A percentile compares a stretch with the other conserved stretches of the same genome.
Evolutionary conservation across 2,797 vertebrate species (phyloP).

Genomic region (Amblyraja radiata): DNA sequence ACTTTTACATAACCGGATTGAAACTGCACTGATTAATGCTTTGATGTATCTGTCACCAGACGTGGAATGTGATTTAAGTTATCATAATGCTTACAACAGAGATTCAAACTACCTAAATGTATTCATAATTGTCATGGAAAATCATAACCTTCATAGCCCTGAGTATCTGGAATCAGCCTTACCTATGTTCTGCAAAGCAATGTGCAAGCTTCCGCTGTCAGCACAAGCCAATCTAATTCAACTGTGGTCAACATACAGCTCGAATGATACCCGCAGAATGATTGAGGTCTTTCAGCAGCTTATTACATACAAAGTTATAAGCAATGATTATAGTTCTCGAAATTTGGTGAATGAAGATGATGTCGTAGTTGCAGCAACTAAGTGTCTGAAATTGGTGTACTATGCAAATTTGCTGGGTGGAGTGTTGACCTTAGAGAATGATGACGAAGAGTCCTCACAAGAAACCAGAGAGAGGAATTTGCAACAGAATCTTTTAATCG

Average conservation of each 20-base stretch:
- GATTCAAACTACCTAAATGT: conserved; percentile 93
- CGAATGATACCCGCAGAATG: conserved; percentile 79
- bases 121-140: conserved; percentile 95
- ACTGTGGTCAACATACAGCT: conserved; percentile 79
- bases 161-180: conserved; percentile 93
- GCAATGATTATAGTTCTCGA: conserved; percentile 84
- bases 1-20: conserved; percentile 79
- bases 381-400: conserved; percentile 95
- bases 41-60: conserved; percentile 91
- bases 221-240: conserved; percentile 78
- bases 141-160: conserved; percentile 92
- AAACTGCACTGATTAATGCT: conserved; percentile 88
- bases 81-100: conserved; percentile 85
- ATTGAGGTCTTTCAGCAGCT: conserved; percentile 98
- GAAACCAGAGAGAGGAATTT: conserved; percentile 84
- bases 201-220: conserved; percentile 86
- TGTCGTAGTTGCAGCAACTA: conserved; percentile 87
- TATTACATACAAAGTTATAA: conserved; percentile 96
- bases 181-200: conserved; percentile 92
- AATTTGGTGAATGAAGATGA: conserved; percentile 92
- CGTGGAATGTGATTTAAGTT: conserved; percentile 92
- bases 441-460: conserved; percentile 80
- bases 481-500: conserved; percentile 81
- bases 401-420: conserved; percentile 89
- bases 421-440: conserved; percentile 81